Conservation (phyloP, 2,113 vertebrate species). For the Arenaria interpres region DNA sequence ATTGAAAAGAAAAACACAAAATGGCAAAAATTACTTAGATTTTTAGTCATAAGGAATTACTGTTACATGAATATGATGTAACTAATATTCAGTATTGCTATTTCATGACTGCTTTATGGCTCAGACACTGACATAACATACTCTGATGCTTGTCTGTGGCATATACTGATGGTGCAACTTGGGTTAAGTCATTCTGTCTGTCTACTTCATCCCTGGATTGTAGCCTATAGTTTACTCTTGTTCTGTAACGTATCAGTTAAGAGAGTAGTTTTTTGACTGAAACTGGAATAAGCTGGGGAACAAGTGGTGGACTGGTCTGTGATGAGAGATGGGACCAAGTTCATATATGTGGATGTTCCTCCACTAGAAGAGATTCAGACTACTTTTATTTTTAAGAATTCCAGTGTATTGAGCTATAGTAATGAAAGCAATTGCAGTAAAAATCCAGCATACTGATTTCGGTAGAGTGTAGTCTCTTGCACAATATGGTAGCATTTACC, state of each 20-base stretch:
- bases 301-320: neutral
- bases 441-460: neutral
- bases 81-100: neutral
- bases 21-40: neutral
- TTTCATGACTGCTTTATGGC: neutral
- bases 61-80: neutral
- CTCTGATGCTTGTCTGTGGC: neutral
- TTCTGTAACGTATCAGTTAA: neutral
- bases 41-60: conserved; percentile 28
- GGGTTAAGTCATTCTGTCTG: neutral
- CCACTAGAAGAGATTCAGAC: neutral
- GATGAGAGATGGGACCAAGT: neutral
- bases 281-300: neutral
- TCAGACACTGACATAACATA: neutral
- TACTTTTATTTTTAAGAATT: neutral
- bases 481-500: neutral
- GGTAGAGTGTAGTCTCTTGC: neutral
- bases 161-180: accelerated
- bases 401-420: neutral
- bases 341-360: neutral
- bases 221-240: neutral
- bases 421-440: neutral
- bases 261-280: neutral
- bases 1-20: neutral
- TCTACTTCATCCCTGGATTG: neutral